Conservation (phyloP, 2,797 vertebrate genomes). For the Falco columbarius region DNA sequence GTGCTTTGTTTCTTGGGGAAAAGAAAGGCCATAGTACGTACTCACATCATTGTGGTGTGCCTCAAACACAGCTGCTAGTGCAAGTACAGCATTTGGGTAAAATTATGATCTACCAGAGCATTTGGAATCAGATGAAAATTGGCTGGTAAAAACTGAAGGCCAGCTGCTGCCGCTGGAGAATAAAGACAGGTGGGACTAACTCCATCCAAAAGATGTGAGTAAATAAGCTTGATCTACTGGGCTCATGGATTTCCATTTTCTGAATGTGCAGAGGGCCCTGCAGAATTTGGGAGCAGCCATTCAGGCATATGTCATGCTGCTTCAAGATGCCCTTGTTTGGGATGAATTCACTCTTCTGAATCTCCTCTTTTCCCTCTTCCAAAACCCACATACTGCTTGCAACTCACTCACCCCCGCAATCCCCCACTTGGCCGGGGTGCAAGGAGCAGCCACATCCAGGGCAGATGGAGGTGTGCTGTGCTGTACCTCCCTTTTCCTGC, state of each 20-base stretch:
- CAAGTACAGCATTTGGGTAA: not conserved
- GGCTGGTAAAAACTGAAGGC: not conserved
- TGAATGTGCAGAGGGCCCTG: not conserved
- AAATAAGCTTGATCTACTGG: not conserved
- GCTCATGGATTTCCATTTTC: not conserved
- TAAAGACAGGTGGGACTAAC: not conserved
- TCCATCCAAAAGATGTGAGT: not conserved
- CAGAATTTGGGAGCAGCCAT: not conserved
- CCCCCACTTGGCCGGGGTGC: not conserved
- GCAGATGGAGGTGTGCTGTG: not conserved
- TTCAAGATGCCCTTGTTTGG: not conserved
- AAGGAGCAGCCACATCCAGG: not conserved
- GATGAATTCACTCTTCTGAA: not conserved
- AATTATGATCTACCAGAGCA: not conserved
- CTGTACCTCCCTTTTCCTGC: not conserved
- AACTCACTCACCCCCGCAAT: not conserved
- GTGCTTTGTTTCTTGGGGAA: not conserved
- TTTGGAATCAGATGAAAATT: conserved; percentile 26
- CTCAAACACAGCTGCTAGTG: conserved; percentile 3
- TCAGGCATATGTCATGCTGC: not conserved
- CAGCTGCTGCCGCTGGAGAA: not conserved
- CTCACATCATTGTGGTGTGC: not conserved
- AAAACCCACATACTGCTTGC: not conserved
- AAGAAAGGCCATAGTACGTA: not conserved
- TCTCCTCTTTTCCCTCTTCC: not conserved